A percentile compares a stretch with the other conserved stretches of the same genome.
Conservation (phyloP, 1,140 invertebrate species). For the Zaprionus ornatus region DNA sequence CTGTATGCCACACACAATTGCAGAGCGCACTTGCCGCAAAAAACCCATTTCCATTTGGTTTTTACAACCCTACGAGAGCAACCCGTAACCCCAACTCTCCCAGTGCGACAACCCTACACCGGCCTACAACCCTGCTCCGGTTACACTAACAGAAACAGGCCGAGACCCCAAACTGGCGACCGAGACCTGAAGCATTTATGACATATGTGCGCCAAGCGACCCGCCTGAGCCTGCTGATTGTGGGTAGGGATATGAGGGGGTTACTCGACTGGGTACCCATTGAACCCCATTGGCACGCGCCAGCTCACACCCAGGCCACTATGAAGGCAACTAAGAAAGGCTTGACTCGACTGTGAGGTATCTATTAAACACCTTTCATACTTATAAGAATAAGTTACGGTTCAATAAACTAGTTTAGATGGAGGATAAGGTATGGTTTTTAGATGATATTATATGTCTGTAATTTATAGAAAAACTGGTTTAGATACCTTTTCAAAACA, state of each 20-base stretch:
- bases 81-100: background rate
- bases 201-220: slow-evolving; percentile 64
- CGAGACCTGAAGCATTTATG: slow-evolving; percentile 58
- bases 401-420: background rate
- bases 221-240: slow-evolving; percentile 1
- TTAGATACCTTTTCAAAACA: background rate
- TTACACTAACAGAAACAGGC: slow-evolving; percentile 41
- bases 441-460: background rate
- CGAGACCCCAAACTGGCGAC: slow-evolving; percentile 26
- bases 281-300: slow-evolving; percentile 31
- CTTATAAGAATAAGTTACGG: background rate
- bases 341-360: background rate
- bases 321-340: background rate
- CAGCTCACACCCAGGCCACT: background rate
- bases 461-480: background rate
- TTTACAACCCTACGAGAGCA: slow-evolving; percentile 51
- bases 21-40: slow-evolving; percentile 70
- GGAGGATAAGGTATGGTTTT: background rate
- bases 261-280: slow-evolving; percentile 5
- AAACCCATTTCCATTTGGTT: slow-evolving; percentile 69
- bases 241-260: background rate
- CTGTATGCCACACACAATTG: slow-evolving; percentile 71
- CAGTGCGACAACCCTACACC: background rate
- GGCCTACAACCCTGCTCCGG: slow-evolving; percentile 12
- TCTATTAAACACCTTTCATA: background rate